These are phyloP conservation scores for Colostygia pectinataria DNA, from an alignment of 2,888 invertebrate genomes.

Conservation along the genomic window DNA sequence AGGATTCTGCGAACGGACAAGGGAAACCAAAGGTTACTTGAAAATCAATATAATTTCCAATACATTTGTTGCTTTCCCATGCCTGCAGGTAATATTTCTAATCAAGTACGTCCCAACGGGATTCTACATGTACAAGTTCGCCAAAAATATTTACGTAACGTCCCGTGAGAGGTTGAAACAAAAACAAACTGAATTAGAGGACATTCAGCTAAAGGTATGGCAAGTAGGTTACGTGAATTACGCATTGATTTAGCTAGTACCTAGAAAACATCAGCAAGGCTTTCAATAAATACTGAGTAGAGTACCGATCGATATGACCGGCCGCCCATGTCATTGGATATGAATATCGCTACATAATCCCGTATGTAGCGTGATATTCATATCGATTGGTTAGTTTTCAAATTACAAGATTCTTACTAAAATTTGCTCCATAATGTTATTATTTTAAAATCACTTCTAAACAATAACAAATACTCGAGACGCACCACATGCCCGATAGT, in stretches of 20 bases:
- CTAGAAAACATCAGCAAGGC: not conserved
- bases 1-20: not conserved
- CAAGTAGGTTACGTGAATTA: not conserved
- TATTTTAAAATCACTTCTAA: no score
- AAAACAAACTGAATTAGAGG: constrained; percentile 62
- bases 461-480: no score
- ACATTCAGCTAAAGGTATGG: constrained; percentile 65
- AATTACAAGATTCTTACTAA: no score
- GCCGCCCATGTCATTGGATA: not conserved
- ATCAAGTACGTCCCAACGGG: constrained; percentile 63
- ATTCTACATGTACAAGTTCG: constrained; percentile 58
- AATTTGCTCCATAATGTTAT: no score
- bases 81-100: constrained; percentile 53
- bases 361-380: no score
- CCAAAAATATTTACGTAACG: constrained; percentile 53
- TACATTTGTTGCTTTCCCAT: constrained; percentile 16
- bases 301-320: constrained; percentile 8
- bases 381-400: no score
- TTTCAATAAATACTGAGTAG: constrained; percentile 4
- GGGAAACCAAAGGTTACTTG: not conserved
- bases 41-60: constrained; percentile 13
- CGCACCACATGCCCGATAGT: no score
- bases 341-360: no score
- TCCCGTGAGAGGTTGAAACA: constrained; percentile 55
- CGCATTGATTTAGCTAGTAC: constrained; percentile 3